Evolutionary conservation across 2,888 invertebrate species (phyloP).

Genomic region (Ischnus inquisitorius): DNA sequence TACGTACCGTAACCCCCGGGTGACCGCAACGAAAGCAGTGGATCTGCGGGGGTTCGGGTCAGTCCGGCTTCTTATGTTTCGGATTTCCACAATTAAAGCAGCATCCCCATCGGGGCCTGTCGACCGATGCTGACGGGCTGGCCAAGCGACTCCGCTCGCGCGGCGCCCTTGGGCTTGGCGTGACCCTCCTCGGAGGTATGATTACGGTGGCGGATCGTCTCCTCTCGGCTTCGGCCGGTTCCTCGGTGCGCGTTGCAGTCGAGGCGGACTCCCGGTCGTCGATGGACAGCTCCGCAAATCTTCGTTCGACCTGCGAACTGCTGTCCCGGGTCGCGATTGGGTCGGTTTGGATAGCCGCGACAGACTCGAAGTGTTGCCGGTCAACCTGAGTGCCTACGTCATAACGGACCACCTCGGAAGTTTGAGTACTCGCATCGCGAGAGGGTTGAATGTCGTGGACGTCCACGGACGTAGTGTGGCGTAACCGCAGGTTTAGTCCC

Average conservation of each 20-base stretch:
- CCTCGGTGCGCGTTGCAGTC: no score
- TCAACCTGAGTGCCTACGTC: no score
- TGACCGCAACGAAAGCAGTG: neutral
- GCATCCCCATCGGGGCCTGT: neutral
- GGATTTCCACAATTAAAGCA: slow-evolving; percentile 12
- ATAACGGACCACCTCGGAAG: no score
- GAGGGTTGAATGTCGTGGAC: neutral
- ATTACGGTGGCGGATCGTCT: no score
- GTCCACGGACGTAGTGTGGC: neutral
- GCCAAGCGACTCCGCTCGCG: neutral
- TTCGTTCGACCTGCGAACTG: no score
- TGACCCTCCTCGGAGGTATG: neutral
- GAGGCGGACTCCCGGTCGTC: no score
- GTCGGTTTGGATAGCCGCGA: no score
- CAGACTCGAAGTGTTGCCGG: no score
- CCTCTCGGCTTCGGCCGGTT: no score
- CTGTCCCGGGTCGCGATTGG: no score
- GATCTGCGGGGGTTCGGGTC: neutral
- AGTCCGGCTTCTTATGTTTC: neutral
- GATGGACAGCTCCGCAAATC: no score
- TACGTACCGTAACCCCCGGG: neutral
- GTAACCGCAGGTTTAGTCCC: neutral
- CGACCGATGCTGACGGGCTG: no score
- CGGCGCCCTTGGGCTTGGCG: neutral
- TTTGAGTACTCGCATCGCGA: neutral